These are phyloP conservation scores for Bursaphelenchus mucronatus DNA, from an alignment of 1,140 invertebrate genomes.

Conservation along the genomic window DNA sequence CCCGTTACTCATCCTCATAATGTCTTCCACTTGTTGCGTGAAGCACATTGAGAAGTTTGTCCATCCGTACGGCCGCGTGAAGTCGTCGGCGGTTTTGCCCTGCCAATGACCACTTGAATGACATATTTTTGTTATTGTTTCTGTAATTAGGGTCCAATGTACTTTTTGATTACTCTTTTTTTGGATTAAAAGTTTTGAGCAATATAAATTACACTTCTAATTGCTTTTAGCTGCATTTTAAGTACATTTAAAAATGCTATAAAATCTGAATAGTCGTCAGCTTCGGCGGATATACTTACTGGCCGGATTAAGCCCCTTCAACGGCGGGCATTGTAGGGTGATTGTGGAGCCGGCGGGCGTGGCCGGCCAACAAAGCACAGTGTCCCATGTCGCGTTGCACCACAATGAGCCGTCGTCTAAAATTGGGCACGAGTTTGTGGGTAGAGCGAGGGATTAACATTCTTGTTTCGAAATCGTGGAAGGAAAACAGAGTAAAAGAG, in stretches of 20 bases:
- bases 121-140: constrained; percentile 73
- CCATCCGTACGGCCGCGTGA: constrained; percentile 68
- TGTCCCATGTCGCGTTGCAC: constrained; percentile 72
- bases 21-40: constrained; percentile 69
- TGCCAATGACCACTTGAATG: constrained; percentile 72
- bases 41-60: constrained; percentile 81
- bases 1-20: constrained; percentile 58
- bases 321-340: constrained; percentile 69
- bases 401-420: constrained; percentile 40
- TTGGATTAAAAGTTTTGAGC: too few species aligned
- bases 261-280: background rate
- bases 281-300: constrained; percentile 67
- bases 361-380: constrained; percentile 73
- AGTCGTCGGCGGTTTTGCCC: constrained; percentile 61
- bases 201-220: too few species aligned
- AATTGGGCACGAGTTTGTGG: background rate
- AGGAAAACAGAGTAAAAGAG: too few species aligned
- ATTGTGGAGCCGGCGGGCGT: constrained; percentile 68
- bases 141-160: constrained; percentile 63
- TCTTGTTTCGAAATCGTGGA: too few species aligned
- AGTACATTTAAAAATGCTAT: too few species aligned
- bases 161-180: background rate
- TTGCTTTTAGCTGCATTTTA: too few species aligned
- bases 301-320: constrained; percentile 70
- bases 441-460: too few species aligned